phyloP scores from a whole-genome alignment of 2,113 vertebrate genomes.

The Dasypus novemcinctus region DNA sequence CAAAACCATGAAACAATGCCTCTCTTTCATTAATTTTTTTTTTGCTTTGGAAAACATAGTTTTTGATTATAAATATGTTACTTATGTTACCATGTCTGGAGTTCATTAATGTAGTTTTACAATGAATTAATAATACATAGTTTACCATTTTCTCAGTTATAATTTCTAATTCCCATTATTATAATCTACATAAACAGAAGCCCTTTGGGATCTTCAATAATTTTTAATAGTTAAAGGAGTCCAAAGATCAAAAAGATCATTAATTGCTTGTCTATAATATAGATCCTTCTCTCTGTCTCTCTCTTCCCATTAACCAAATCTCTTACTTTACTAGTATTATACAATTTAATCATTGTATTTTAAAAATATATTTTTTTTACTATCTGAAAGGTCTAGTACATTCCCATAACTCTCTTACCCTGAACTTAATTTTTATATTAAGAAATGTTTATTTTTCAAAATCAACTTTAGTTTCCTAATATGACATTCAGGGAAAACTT shows the following conservation, averaged over 20 bases:
- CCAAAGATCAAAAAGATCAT: not conserved
- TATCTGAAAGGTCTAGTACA: not conserved
- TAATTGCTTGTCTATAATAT: not conserved
- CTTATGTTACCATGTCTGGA: not conserved
- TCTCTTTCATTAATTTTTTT: not conserved
- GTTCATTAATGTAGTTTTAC: slow-evolving; percentile 15
- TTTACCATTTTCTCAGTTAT: not conserved
- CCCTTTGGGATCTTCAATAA: not conserved
- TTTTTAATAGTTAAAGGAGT: not conserved
- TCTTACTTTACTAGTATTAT: not conserved
- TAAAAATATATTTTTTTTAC: not conserved
- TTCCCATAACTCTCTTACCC: not conserved
- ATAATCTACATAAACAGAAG: not conserved
- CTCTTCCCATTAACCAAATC: not conserved
- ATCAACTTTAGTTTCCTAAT: not conserved
- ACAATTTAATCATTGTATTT: not conserved
- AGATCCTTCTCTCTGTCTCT: not conserved
- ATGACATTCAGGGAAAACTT: not conserved
- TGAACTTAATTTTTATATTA: not conserved
- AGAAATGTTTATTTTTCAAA: not conserved
- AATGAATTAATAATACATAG: not conserved
- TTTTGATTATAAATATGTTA: not conserved
- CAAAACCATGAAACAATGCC: not conserved
- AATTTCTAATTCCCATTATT: not conserved
- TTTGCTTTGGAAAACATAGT: not conserved